phyloP scores from a whole-genome alignment of 2,888 invertebrate genomes.

The Hoplodrina ambigua region DNA sequence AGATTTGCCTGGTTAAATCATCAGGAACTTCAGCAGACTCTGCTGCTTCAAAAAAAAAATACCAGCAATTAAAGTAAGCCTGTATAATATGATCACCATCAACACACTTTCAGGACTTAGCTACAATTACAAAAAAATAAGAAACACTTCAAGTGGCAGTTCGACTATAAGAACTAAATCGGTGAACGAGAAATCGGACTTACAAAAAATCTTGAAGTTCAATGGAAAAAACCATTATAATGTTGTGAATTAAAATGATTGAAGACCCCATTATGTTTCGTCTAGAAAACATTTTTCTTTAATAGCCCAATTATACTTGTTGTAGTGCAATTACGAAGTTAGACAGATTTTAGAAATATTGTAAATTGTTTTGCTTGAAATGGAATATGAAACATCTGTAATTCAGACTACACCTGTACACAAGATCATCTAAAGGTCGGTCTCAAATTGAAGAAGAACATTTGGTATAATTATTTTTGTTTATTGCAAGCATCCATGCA shows the following conservation, averaged over 20 bases:
- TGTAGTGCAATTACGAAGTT: conserved; percentile 22
- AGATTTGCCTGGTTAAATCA: no score
- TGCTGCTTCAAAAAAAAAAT: no score
- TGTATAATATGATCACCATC: no score
- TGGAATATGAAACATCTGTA: neutral
- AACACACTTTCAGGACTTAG: no score
- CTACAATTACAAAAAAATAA: no score
- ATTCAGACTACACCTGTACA: neutral
- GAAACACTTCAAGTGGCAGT: no score
- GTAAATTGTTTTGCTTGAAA: conserved; percentile 25
- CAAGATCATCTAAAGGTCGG: neutral
- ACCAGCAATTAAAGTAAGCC: no score
- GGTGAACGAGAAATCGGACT: conserved; percentile 1
- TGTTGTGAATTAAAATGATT: conserved; percentile 39
- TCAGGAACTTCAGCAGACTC: no score
- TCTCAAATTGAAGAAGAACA: neutral
- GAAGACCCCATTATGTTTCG: conserved; percentile 37
- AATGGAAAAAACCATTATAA: neutral
- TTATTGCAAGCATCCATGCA: no score
- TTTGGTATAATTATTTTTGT: neutral
- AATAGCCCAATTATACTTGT: conserved; percentile 60
- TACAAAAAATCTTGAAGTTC: neutral
- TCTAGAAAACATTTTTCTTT: conserved; percentile 53
- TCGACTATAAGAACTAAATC: neutral
- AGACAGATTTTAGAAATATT: conserved; percentile 18